Evolutionary conservation across 2,113 vertebrate genomes (phyloP).

Genomic region (Dendrocopos noguchii): DNA sequence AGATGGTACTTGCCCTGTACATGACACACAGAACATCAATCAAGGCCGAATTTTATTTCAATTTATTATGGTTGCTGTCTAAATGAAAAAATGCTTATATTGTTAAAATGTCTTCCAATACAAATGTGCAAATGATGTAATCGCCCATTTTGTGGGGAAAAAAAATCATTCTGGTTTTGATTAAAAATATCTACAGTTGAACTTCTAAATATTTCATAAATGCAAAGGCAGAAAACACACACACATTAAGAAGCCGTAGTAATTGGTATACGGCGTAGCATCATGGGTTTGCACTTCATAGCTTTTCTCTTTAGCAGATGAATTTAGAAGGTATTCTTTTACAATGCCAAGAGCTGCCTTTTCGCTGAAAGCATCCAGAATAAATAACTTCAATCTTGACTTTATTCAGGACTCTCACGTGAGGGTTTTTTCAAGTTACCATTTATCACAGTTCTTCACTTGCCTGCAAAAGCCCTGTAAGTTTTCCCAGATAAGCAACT

Average conservation of each 20-base stretch:
- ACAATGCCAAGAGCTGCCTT: constrained; percentile 63
- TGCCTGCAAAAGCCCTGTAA: not conserved
- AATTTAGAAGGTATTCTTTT: constrained; percentile 72
- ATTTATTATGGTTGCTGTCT: constrained; percentile 84
- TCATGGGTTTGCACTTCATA: constrained; percentile 58
- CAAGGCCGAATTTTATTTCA: constrained; percentile 82
- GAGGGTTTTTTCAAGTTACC: not conserved
- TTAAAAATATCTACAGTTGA: constrained; percentile 71
- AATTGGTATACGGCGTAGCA: constrained; percentile 41
- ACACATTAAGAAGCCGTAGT: constrained; percentile 48
- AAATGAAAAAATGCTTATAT: constrained; percentile 85
- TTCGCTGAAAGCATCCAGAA: constrained; percentile 69
- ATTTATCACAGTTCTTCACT: constrained; percentile 54
- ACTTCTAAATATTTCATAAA: constrained; percentile 76
- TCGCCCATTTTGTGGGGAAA: constrained; percentile 68
- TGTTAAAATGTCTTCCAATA: constrained; percentile 77
- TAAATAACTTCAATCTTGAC: constrained; percentile 76
- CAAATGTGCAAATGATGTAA: constrained; percentile 82
- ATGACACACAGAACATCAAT: constrained; percentile 80
- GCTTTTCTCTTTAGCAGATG: constrained; percentile 66
- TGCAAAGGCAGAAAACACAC: constrained; percentile 61
- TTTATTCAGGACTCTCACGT: constrained; percentile 65
- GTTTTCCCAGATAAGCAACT: not conserved
- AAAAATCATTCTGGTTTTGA: constrained; percentile 64
- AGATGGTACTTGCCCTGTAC: constrained; percentile 80